phyloP scores from a whole-genome alignment of 2,113 vertebrate species.

The Psephotus haematonotus region DNA sequence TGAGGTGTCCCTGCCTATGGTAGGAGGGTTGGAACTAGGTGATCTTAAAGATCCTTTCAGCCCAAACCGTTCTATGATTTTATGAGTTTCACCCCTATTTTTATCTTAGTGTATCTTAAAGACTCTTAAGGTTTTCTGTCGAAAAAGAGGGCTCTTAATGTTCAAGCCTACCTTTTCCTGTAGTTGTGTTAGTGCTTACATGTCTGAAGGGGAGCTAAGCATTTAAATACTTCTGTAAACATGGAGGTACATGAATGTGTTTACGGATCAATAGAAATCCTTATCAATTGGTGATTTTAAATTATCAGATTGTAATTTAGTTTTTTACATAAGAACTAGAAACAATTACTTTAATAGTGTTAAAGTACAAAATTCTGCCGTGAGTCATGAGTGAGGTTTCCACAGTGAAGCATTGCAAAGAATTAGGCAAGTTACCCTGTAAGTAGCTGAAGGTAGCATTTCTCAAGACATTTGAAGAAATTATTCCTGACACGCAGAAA shows the following conservation, averaged over 20 bases:
- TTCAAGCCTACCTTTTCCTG: background rate
- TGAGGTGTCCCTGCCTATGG: background rate
- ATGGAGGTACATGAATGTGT: background rate
- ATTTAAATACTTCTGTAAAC: background rate
- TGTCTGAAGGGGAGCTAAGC: background rate
- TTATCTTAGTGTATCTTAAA: background rate
- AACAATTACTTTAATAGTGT: conserved; percentile 4
- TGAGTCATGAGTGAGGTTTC: background rate
- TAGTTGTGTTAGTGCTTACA: background rate
- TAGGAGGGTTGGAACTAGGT: background rate
- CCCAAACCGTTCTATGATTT: background rate
- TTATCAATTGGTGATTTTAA: conserved; percentile 22
- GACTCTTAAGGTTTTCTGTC: background rate
- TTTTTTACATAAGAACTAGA: background rate
- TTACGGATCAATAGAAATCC: background rate
- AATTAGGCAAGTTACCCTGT: background rate
- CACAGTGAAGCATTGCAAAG: background rate
- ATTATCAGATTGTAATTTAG: conserved; percentile 3
- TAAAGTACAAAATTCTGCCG: conserved; percentile 3
- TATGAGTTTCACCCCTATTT: background rate
- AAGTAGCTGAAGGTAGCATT: conserved; percentile 41
- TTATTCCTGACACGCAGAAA: conserved; percentile 52
- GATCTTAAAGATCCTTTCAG: background rate
- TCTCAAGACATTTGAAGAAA: conserved; percentile 45
- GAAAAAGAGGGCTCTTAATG: background rate